Base-by-base conservation (phyloP, 2,888 invertebrate genomes). In the Ornithoptera alexandrae region DNA sequence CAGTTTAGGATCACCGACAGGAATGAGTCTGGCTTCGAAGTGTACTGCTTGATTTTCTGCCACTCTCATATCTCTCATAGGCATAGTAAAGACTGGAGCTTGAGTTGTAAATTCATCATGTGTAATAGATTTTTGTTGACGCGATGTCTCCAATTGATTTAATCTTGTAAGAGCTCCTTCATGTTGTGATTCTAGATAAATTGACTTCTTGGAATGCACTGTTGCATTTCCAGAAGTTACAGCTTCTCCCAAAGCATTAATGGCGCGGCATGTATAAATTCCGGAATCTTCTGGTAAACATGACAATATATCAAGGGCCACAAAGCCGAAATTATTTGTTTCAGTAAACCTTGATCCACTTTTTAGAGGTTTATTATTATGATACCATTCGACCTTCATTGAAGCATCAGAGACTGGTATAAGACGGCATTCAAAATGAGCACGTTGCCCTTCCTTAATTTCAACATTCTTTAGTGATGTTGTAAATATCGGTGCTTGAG, bases 281-380 rank as follows among this genome's bases (percentile, higher is more conserved):
- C 99, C 99, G 20, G 97, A 96, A 92, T 99, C 99, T 85, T 99
- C 99, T 12, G 98, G 97, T 80, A 98, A 96, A 71, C 98, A 97
- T 77, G 98, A 97, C 93, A 98, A 95, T 77, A 99, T 98, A 83
- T 99, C 99, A 70, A 99, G 93, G 36, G 98, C 98, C 18, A 99
- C 98, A 84, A 98, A 99, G 60, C 99, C 99, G 85, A 99, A 99
- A 89, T 98, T 99, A 82, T 98, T 97, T 12, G 98, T 97, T 89
- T 98, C 98, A 17, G 97, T 97, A 86, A 99, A 99, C 78, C 99
- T 95, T 10, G 98, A 98, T 59, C 98, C 98, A 73, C 97, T 97
- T 87, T 98, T 97, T 0, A 98, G 93, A 0, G 98, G 97, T 75
- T 94, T 94, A 79, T 97, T 97, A 82, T 98, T 98, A 81, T 98